Percentiles rank a stretch among this genome's conserved stretches.
These are phyloP conservation scores for Garra rufa DNA, from an alignment of 2,113 vertebrate species.

Conservation along the genomic window DNA sequence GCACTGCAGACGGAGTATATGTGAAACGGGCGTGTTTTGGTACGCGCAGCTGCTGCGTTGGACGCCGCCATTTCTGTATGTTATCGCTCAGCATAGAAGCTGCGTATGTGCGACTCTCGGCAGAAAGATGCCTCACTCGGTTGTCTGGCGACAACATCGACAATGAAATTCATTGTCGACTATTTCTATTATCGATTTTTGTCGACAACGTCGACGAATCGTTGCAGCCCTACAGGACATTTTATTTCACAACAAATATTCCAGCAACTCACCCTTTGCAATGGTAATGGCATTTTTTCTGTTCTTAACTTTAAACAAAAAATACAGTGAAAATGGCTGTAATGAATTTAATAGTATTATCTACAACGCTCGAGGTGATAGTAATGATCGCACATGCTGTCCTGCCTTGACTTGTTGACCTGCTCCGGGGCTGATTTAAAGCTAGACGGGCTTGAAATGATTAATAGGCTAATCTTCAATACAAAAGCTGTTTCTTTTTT, in stretches of 20 bases:
- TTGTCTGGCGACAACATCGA: no score
- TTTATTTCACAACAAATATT: not conserved
- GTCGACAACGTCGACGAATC: no score
- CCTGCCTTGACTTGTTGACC: not conserved
- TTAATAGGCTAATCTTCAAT: not conserved
- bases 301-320: not conserved
- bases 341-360: not conserved
- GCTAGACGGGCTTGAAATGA: not conserved
- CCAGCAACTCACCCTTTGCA: not conserved
- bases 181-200: no score
- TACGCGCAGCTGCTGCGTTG: no score
- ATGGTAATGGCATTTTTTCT: not conserved
- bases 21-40: no score
- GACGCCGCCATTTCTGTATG: no score
- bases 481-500: conserved; percentile 23
- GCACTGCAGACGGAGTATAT: no score
- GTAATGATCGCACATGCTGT: not conserved
- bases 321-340: not conserved
- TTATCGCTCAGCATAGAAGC: no score
- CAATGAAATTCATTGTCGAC: no score
- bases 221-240: no score
- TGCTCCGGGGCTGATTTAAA: not conserved
- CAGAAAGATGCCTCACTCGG: no score
- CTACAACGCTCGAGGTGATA: not conserved
- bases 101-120: no score